Conservation (phyloP, 2,113 vertebrate genomes). For the Leuciscus idus region DNA sequence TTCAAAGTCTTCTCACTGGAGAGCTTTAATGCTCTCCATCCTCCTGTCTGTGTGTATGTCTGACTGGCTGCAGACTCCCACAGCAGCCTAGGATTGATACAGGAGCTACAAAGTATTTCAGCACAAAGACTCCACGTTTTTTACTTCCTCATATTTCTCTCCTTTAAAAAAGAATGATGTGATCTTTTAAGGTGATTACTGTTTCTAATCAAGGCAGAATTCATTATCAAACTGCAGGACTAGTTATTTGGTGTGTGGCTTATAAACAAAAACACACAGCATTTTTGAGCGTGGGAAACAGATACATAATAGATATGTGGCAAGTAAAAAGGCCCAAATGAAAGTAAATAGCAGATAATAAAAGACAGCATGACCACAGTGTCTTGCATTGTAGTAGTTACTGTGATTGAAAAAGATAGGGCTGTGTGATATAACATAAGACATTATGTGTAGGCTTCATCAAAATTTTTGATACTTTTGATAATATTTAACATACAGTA, state of each 20-base stretch:
- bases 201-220: slow-evolving; percentile 43
- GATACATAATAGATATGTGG: slow-evolving; percentile 1
- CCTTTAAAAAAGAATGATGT: slow-evolving; percentile 43
- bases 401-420: not conserved
- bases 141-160: slow-evolving; percentile 26
- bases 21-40: slow-evolving; percentile 64
- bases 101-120: slow-evolving; percentile 56
- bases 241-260: slow-evolving; percentile 27
- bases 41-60: slow-evolving; percentile 52
- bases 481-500: not conserved
- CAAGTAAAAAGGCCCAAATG: not conserved
- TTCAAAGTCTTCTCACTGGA: slow-evolving; percentile 71
- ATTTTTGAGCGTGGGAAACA: slow-evolving; percentile 37
- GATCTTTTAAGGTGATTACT: slow-evolving; percentile 56
- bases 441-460: too few species aligned
- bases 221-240: slow-evolving; percentile 13
- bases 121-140: slow-evolving; percentile 54
- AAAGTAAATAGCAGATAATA: slow-evolving; percentile 14
- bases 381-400: not conserved
- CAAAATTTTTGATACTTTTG: too few species aligned
- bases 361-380: not conserved
- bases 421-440: not conserved
- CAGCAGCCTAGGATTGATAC: slow-evolving; percentile 63
- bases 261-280: slow-evolving; percentile 12
- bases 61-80: slow-evolving; percentile 51